Evolutionary conservation across 1,140 invertebrate species (phyloP), one percentile per base, ranked within the genome.

Genomic region (Drosophila dunni): DNA sequence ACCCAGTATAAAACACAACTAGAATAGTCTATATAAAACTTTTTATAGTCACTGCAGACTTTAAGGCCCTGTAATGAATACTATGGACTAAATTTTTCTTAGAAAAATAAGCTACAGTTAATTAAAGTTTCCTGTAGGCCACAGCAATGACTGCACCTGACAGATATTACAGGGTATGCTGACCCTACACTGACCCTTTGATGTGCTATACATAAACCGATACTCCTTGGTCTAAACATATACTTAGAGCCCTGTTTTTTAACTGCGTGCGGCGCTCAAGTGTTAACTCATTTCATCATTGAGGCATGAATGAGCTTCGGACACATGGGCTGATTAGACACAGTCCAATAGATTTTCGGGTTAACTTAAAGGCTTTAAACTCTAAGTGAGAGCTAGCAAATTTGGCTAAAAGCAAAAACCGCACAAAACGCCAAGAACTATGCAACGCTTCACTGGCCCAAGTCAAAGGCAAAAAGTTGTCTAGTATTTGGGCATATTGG

Each of bases 221-320:
- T 20, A 20, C 40, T 42, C 10, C 4, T 33, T 54, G 7, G 17
- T 40, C 7, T 45, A 53, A 42, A 29, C 44, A 53, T 20, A 53
- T 36, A 29, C 24, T 36, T 9, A 13, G 29, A 33, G 33, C 13
- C 20, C 50, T 53, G 34, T 29, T 7, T 11, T 11, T 24, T 42
- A 62, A 65, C 79, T 76, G 82, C 84, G 76, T 88, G 54, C 53
- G 82, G 60, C 75, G 70, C 50, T 86, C 79, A 71, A 79, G 82
- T 86, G 84, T 84, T 89, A 89, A 89, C 78, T 70, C 65, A 78
- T 86, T 81, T 88, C 82, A 88, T 88, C 84, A 81, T 57, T 84
- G 85, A 89, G 80, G 74, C 85, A 90, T 89, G 84, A 89, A 79
- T 74, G 85, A 84, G 74, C 74, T 89, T 89, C 56, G 44, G 63